Base-by-base conservation (phyloP, 2,113 vertebrate genomes). In the Corythoichthys intestinalis region DNA sequence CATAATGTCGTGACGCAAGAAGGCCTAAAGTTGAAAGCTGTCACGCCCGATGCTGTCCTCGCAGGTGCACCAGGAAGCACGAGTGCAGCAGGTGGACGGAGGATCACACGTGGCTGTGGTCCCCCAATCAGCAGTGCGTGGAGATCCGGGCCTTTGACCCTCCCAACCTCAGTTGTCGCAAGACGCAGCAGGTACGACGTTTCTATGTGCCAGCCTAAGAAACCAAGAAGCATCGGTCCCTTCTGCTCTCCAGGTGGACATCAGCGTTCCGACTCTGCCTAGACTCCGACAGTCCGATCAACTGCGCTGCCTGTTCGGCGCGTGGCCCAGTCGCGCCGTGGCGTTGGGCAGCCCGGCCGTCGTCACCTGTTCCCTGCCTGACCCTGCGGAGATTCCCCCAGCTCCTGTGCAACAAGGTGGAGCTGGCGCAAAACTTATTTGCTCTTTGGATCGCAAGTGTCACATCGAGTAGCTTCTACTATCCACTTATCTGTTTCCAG, bases 101-200 rank as follows among this genome's bases (percentile, higher is more conserved):
- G 74, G 56, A 80, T 0, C 92, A 94, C 73, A 91, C 94, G 56
- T 99, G 97, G 97, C 85, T 98, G 28, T 98, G 96, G 96, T 97
- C 96, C 60, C 94, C 94, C 12, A 56, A 82, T 12, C 89, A 92
- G 71, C 71, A 87, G 28, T 99, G 97, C 6, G 87, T 97, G 41
- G 67, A 91, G 62, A 73, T 99, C 73, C 41, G 89, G 9, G 78
- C 80, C 46, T 94, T 94, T 53, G 4, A 82, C 1, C 96, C 96
- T 0, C 90, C 88, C 14, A 97, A 94, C 71, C 93, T 96, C 90
- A 98, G 96, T 88, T 92, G 94, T 65, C 93, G 77, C 81, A 92
- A 90, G 81, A 86, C 71, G 0, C 78, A 73, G 52, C 61, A 84
- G 89, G 92, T 93, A 71, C 12, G 41, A 39, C 3, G 8, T 1